These are phyloP conservation scores for Opisthograptis luteolata DNA, from an alignment of 2,888 invertebrate genomes.

Conservation along the genomic window DNA sequence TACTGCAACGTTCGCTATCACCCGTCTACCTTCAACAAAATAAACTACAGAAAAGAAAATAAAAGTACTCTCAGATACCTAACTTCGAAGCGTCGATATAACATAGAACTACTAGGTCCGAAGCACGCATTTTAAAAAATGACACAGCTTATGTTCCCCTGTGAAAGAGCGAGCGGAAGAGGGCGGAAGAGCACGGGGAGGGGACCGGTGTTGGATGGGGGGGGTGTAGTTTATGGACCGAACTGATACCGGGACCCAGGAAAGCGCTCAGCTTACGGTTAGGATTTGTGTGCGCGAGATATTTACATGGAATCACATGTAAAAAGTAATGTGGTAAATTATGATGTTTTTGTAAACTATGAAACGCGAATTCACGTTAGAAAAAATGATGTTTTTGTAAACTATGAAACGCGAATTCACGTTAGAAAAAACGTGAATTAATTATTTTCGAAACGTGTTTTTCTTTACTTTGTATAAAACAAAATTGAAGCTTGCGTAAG, in stretches of 20 bases:
- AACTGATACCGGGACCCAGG: constrained; percentile 79
- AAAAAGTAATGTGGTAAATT: constrained; percentile 40
- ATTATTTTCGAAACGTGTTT: too few relatives aligned
- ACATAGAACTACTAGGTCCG: constrained; percentile 64
- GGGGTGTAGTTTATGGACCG: constrained; percentile 77
- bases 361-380: background rate
- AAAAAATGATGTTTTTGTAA: constrained; percentile 23
- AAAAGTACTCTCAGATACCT: constrained; percentile 47
- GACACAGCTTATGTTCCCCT: constrained; percentile 71
- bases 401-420: background rate
- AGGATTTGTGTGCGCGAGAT: constrained; percentile 75
- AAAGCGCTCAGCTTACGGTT: constrained; percentile 76
- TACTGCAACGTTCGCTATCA: constrained; percentile 54
- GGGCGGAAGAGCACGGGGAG: constrained; percentile 45
- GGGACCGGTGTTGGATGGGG: constrained; percentile 36
- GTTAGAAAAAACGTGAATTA: constrained; percentile 17
- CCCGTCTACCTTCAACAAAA: constrained; percentile 46
- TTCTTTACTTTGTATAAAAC: too few relatives aligned
- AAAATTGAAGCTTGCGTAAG: too few relatives aligned
- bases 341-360: constrained; percentile 19
- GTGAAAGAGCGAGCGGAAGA: constrained; percentile 64
- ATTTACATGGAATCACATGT: constrained; percentile 69
- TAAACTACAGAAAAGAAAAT: constrained; percentile 61
- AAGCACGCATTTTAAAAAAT: constrained; percentile 80
- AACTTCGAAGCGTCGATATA: constrained; percentile 67